Evolutionary conservation across 2,888 invertebrate species (phyloP), one percentile per base, ranked within the genome.

Genomic region (Papilio demoleus): DNA sequence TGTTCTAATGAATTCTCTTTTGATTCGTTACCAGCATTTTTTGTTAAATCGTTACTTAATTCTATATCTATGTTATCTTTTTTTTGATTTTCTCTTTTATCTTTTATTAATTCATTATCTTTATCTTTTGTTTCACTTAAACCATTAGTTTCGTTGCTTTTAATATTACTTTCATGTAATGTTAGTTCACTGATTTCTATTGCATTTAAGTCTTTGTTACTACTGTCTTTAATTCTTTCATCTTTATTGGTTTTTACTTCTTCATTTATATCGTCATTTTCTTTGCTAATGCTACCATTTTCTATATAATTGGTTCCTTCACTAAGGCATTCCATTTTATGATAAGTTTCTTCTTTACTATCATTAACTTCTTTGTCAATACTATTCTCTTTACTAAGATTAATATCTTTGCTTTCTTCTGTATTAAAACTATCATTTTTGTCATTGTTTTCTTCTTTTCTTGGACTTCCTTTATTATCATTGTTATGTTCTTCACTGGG

Each of bases 401-500:
- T 38, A 12, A 12, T 42, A 5, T 17, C 17, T n/a, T 42, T 42
- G 0, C 2, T 42, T 42, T 17, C 42, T 17, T 42, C 42, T 42
- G n/a, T n/a, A 40, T 17, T 42, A 6, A 42, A 17, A 53, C 8
- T 60, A 31, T 38, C 38, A 31, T 61, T 8, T 17, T 42, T 8
- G 0, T 42, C 1, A 42, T 17, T 42, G 11, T 42, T 38, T 9
- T 38, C 38, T 38, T 38, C 4, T 12, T 14, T 14, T 12, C 11
- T 38, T 11, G 4, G 12, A 0, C 14, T 53, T 58, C 24, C 38
- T 14, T 11, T 45, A 56, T 58, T 42, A 12, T 17, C 22, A 34
- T 47, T 9, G 17, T 63, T 36, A 53, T 12, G 22, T 1, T 62
- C 58, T 19, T 65, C 45, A 59, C 67, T 61, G 45, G 12, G 22